Conservation (phyloP, 30 jellyfish, hydroid and myxozoan species). For the Catostylus mosaicus region DNA sequence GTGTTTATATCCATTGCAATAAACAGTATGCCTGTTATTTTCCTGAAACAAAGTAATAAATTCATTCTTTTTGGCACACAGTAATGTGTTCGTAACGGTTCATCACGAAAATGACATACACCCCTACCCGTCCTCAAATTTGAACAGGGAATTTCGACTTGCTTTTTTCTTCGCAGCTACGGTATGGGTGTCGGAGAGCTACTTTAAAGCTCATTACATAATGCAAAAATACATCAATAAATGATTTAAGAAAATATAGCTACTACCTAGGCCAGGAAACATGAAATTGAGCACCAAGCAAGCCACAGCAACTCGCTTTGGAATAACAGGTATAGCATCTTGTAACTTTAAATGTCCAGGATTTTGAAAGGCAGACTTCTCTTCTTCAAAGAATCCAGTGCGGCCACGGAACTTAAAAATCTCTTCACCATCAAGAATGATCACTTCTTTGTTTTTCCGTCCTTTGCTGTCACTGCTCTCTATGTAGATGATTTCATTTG, state of each 20-base stretch:
- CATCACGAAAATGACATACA: no score
- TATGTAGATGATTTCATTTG: conserved; percentile 16
- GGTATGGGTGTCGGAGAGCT: no score
- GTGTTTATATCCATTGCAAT: no score
- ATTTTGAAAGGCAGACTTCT: conserved; percentile 52
- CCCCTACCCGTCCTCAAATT: no score
- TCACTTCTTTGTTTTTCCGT: conserved; percentile 7
- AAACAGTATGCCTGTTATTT: no score
- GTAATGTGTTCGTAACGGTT: no score
- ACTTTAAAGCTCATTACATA: background rate
- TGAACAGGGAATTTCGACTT: no score
- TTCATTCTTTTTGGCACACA: no score
- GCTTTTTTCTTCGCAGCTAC: no score
- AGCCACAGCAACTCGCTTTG: conserved; percentile 40
- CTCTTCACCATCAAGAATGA: conserved; percentile 15
- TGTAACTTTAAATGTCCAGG: conserved; percentile 38
- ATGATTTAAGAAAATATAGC: background rate
- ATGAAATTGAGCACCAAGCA: conserved; percentile 50
- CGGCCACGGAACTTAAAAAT: conserved; percentile 14
- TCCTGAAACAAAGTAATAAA: no score
- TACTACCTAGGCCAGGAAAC: conserved; percentile 58
- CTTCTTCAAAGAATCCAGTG: conserved; percentile 50
- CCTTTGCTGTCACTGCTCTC: background rate
- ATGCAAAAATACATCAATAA: no score
- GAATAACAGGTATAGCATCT: conserved; percentile 61